Conservation (phyloP, 2,888 invertebrate species). For the Drosophila prolongata region DNA sequence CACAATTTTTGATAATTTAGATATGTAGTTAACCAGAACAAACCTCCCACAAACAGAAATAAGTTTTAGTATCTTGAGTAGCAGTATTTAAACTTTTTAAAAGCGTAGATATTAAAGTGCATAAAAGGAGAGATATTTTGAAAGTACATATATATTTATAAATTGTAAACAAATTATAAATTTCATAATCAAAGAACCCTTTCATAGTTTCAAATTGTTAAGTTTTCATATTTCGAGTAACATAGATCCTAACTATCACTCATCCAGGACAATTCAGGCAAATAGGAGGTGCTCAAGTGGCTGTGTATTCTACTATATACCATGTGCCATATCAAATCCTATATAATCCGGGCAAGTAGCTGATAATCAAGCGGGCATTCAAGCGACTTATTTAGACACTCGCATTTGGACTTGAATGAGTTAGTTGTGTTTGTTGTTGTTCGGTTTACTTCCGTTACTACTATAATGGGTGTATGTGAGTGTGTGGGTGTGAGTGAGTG, state of each 20-base stretch:
- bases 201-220: no score
- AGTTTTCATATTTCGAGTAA: no score
- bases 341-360: conserved; percentile 69
- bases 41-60: no score
- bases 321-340: conserved; percentile 23
- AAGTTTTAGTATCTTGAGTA: no score
- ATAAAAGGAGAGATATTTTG: no score
- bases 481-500: conserved; percentile 38
- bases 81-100: no score
- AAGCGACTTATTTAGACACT: conserved; percentile 61
- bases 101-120: no score
- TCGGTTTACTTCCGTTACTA: conserved; percentile 73
- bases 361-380: conserved; percentile 69
- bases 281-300: conserved; percentile 12
- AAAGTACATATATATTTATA: no score
- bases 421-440: conserved; percentile 41
- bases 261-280: background rate
- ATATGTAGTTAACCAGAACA: no score
- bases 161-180: no score
- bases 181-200: no score
- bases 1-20: no score
- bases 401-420: conserved; percentile 42
- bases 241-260: background rate
- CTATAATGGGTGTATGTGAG: conserved; percentile 42
- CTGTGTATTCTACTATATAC: background rate